Conservation (phyloP, 2,797 vertebrate species). For the Huso huso region DNA sequence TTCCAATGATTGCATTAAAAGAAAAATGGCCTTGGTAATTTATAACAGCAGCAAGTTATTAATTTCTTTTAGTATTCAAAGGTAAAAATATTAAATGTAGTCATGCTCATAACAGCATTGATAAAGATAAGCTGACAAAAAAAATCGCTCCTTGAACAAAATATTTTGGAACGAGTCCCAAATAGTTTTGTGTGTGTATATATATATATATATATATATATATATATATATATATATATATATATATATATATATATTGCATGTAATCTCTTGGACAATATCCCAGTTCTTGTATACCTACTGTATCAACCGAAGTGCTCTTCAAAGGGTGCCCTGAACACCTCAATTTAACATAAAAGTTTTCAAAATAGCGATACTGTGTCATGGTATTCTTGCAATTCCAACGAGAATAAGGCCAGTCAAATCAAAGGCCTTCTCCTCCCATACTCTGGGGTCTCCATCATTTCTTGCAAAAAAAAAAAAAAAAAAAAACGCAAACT, state of each 20-base stretch:
- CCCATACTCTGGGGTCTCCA: conserved; percentile 17
- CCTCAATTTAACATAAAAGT: conserved; percentile 18
- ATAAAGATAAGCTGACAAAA: conserved; percentile 30
- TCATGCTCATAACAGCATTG: conserved; percentile 8
- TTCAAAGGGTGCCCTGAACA: conserved; percentile 37
- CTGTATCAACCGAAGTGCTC: conserved; percentile 44
- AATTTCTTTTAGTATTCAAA: conserved; percentile 20
- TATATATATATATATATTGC: conserved; percentile 17
- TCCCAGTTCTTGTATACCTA: conserved; percentile 31
- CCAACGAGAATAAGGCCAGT: conserved; percentile 19
- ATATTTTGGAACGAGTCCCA: conserved; percentile 37
- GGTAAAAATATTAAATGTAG: conserved; percentile 30
- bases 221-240: conserved; percentile 7
- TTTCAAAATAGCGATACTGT: conserved; percentile 20
- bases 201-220: conserved; percentile 9
- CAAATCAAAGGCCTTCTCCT: conserved; percentile 15
- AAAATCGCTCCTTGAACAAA: conserved; percentile 28
- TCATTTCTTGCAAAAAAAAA: conserved; percentile 11
- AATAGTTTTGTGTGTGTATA: conserved; percentile 19
- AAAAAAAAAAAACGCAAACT: conserved; percentile 14
- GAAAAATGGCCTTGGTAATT: conserved; percentile 13
- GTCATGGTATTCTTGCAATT: conserved; percentile 1
- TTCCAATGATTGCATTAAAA: conserved; percentile 28
- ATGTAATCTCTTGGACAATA: conserved; percentile 28
- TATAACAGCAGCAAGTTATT: conserved; percentile 21